Evolutionary conservation across 2,797 vertebrate species (phyloP).

Genomic region (Somateria mollissima): DNA sequence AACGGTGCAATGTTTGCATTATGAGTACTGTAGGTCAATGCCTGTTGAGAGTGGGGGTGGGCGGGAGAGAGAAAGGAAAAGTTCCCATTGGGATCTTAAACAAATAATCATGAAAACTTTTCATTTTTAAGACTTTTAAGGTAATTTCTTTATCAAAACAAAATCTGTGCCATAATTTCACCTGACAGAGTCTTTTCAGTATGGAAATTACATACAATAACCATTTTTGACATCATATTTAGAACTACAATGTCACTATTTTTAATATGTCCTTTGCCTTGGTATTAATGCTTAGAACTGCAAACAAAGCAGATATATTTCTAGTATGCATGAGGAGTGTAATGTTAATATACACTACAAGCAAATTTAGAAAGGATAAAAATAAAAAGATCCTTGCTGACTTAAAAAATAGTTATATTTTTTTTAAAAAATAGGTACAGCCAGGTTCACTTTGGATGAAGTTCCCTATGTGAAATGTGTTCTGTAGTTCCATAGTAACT

Average conservation of each 20-base stretch:
- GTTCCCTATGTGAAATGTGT: not conserved
- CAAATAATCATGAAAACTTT: slow-evolving; percentile 41
- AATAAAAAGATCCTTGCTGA: not conserved
- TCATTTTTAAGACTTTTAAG: slow-evolving; percentile 1
- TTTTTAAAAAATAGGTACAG: not conserved
- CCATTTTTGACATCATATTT: slow-evolving; percentile 60
- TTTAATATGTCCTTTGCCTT: slow-evolving; percentile 39
- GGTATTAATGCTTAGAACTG: slow-evolving; percentile 9
- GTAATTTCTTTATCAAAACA: slow-evolving; percentile 27
- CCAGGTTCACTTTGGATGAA: not conserved
- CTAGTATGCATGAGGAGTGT: not conserved
- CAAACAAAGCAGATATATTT: slow-evolving; percentile 16
- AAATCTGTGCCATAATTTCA: slow-evolving; percentile 36
- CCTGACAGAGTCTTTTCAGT: slow-evolving; percentile 27
- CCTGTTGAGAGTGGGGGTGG: not conserved
- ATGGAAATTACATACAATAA: slow-evolving; percentile 34
- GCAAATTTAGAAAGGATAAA: not conserved
- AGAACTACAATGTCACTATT: slow-evolving; percentile 5
- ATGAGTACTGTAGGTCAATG: not conserved
- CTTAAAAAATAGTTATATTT: not conserved
- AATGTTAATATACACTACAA: not conserved
- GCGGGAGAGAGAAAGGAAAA: accelerated
- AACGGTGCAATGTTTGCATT: not conserved
- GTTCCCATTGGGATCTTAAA: not conserved
- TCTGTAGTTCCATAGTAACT: not conserved